A percentile compares a stretch with the other conserved stretches of the same genome.
These are phyloP conservation scores for Glaucopsyche alexis DNA, from an alignment of 2,888 invertebrate genomes.

Conservation along the genomic window DNA sequence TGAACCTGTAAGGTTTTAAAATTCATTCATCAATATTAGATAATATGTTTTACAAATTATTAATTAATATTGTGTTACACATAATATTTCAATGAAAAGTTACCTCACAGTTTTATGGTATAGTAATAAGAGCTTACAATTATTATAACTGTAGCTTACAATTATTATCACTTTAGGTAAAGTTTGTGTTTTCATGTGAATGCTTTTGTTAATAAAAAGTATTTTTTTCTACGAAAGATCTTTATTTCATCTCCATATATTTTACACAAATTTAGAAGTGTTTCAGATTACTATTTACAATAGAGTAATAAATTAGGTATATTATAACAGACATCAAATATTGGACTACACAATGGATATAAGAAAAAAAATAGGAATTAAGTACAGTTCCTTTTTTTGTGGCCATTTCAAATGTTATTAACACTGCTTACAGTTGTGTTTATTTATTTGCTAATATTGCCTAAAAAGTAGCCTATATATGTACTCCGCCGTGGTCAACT, in stretches of 20 bases:
- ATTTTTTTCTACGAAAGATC: slow-evolving; percentile 66
- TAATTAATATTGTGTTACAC: background rate
- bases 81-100: background rate
- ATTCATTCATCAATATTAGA: too few relatives aligned
- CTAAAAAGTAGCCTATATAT: too few relatives aligned
- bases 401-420: slow-evolving; percentile 13
- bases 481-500: too few relatives aligned
- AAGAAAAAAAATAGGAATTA: slow-evolving; percentile 11
- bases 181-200: slow-evolving; percentile 14
- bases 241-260: slow-evolving; percentile 75
- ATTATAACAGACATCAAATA: slow-evolving; percentile 35
- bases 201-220: slow-evolving; percentile 22
- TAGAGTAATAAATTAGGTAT: slow-evolving; percentile 53
- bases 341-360: slow-evolving; percentile 22
- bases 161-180: background rate
- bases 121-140: background rate
- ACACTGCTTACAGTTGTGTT: background rate
- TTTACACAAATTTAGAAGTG: slow-evolving; percentile 62
- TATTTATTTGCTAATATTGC: background rate
- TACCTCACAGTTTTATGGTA: background rate
- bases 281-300: slow-evolving; percentile 62
- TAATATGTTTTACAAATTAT: background rate
- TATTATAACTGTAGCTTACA: too few relatives aligned
- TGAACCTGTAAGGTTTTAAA: background rate
- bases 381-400: background rate